phyloP scores from a whole-genome alignment of 2,113 vertebrate genomes.

The Gavia stellata region DNA sequence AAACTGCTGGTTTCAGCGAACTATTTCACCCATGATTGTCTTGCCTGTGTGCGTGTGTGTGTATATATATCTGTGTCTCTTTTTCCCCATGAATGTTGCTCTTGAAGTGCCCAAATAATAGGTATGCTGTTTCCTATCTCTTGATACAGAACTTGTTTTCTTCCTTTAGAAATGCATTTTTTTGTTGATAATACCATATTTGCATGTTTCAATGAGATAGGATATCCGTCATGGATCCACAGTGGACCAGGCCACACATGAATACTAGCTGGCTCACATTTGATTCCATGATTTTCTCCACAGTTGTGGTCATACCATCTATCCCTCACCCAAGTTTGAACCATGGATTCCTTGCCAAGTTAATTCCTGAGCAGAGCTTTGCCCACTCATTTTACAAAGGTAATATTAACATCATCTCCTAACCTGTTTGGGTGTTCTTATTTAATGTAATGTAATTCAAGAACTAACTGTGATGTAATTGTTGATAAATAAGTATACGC shows the following conservation, averaged over 20 bases:
- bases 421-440: conserved; percentile 66
- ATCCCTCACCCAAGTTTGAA: conserved; percentile 82
- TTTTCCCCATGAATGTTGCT: conserved; percentile 52
- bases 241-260: conserved; percentile 57
- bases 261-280: conserved; percentile 68
- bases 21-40: conserved; percentile 10
- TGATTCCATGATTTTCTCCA: conserved; percentile 77
- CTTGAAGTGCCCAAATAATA: conserved; percentile 34
- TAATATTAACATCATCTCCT: conserved; percentile 72
- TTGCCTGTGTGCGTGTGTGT: not conserved
- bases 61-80: conserved; percentile 19
- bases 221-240: conserved; percentile 55
- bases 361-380: conserved; percentile 83
- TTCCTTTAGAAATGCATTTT: conserved; percentile 2
- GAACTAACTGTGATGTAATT: conserved; percentile 51
- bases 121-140: conserved; percentile 56
- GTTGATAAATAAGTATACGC: conserved; percentile 51
- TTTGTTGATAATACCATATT: conserved; percentile 41
- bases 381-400: conserved; percentile 83
- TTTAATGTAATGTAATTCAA: conserved; percentile 58
- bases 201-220: conserved; percentile 64
- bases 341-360: conserved; percentile 84
- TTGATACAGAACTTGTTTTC: conserved; percentile 24
- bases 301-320: conserved; percentile 83
- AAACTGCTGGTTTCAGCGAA: conserved; percentile 13